Evolutionary conservation across 2,888 invertebrate species (phyloP).

Genomic region (Pyrochroa serraticornis): DNA sequence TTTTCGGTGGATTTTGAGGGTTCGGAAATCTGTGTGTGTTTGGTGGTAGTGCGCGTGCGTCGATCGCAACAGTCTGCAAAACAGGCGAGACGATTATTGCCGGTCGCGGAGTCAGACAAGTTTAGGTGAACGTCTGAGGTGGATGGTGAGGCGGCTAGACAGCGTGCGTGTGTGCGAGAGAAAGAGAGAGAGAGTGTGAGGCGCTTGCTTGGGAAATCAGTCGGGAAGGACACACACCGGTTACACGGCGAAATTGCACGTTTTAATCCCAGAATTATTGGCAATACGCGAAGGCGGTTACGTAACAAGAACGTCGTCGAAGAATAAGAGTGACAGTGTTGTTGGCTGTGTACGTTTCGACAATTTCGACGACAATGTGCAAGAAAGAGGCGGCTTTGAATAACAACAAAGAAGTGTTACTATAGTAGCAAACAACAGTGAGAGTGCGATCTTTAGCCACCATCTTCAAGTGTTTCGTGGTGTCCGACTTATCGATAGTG

Average conservation of each 20-base stretch:
- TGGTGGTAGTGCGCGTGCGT: constrained; percentile 37
- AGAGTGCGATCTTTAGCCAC: no score
- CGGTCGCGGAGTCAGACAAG: constrained; percentile 57
- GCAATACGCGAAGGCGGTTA: no score
- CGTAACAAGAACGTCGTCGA: no score
- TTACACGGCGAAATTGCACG: constrained; percentile 8
- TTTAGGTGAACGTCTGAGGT: constrained; percentile 54
- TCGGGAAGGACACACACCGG: constrained; percentile 28
- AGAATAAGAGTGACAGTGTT: no score
- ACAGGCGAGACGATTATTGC: constrained; percentile 57
- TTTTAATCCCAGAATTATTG: constrained; percentile 1
- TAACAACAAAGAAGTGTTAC: no score
- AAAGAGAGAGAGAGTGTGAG: constrained; percentile 31
- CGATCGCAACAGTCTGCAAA: constrained; percentile 50
- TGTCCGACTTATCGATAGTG: no score
- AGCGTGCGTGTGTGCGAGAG: constrained; percentile 37
- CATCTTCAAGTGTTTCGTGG: no score
- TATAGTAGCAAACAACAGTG: no score
- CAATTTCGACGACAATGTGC: no score
- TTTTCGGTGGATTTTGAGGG: constrained; percentile 14
- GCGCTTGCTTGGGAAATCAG: constrained; percentile 9
- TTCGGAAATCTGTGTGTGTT: constrained; percentile 9
- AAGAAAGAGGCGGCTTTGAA: no score
- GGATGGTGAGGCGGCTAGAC: constrained; percentile 33
- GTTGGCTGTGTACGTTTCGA: no score